These are phyloP conservation scores for Clostera curtula DNA, from an alignment of 2,888 invertebrate species.

Conservation along the genomic window DNA sequence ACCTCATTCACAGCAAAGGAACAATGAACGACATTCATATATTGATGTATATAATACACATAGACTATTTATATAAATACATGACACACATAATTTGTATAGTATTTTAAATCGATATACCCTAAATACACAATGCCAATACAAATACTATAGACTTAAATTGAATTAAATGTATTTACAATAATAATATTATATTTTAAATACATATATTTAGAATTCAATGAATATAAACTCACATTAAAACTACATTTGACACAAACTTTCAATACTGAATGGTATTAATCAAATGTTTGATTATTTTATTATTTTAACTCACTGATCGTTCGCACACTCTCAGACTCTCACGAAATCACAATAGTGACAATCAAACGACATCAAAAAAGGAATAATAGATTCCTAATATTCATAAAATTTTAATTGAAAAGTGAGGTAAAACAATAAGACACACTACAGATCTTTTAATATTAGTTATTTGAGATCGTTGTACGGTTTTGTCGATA, in stretches of 20 bases:
- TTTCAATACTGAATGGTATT: slow-evolving; percentile 21
- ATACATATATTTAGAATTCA: slow-evolving; percentile 60
- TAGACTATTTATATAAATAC: slow-evolving; percentile 41
- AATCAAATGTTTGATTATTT: slow-evolving; percentile 15
- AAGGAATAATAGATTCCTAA: slow-evolving; percentile 30
- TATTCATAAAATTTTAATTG: slow-evolving; percentile 17
- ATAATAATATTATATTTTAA: slow-evolving; percentile 36
- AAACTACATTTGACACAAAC: slow-evolving; percentile 40
- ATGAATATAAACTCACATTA: slow-evolving; percentile 30
- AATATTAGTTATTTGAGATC: slow-evolving; percentile 26
- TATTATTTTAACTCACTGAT: slow-evolving; percentile 32
- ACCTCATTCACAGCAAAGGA: slow-evolving; percentile 60
- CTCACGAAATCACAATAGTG: slow-evolving; percentile 41
- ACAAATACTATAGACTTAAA: slow-evolving; percentile 51
- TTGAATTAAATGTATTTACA: slow-evolving; percentile 54
- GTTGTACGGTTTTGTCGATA: slow-evolving; percentile 40
- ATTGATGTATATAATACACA: slow-evolving; percentile 23
- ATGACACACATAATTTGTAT: slow-evolving; percentile 40
- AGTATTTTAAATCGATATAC: slow-evolving; percentile 34
- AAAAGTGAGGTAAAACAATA: slow-evolving; percentile 31
- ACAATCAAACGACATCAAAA: slow-evolving; percentile 31
- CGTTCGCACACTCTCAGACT: slow-evolving; percentile 21
- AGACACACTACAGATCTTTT: slow-evolving; percentile 15
- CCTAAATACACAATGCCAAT: slow-evolving; percentile 38
- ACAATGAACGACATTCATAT: slow-evolving; percentile 55